Evolutionary conservation across 2,888 invertebrate genomes (phyloP).

Genomic region (Subacronicta megacephala): DNA sequence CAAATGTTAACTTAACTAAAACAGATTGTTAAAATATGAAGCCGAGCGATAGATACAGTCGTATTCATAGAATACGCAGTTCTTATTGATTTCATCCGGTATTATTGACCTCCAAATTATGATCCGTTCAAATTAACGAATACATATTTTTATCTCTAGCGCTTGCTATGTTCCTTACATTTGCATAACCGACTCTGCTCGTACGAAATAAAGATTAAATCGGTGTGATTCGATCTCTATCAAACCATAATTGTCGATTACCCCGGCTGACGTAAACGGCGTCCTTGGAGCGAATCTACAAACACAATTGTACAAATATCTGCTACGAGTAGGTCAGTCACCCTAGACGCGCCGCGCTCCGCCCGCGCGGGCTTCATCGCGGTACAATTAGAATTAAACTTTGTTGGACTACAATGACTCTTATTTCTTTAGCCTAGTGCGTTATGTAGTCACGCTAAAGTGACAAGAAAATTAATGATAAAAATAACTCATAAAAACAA

Average conservation of each 20-base stretch:
- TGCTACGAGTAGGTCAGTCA: slow-evolving; percentile 78
- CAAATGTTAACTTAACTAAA: slow-evolving; percentile 33
- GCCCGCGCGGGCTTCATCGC: slow-evolving; percentile 49
- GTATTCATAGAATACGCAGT: slow-evolving; percentile 39
- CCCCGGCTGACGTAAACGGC: slow-evolving; percentile 79
- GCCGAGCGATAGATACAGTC: slow-evolving; percentile 27
- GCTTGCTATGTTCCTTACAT: slow-evolving; percentile 25
- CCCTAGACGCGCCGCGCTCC: slow-evolving; percentile 60
- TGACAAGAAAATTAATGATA: slow-evolving; percentile 60
- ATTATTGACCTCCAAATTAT: slow-evolving; percentile 65
- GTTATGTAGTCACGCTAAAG: slow-evolving; percentile 49
- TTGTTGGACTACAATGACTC: slow-evolving; percentile 58
- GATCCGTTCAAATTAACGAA: slow-evolving; percentile 43
- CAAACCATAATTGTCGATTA: slow-evolving; percentile 65
- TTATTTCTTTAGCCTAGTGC: slow-evolving; percentile 31
- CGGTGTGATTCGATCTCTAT: slow-evolving; percentile 56
- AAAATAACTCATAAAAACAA: slow-evolving; percentile 57
- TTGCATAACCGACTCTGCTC: slow-evolving; percentile 55
- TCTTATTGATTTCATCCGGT: slow-evolving; percentile 60
- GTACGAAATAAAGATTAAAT: slow-evolving; percentile 64
- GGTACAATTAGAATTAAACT: slow-evolving; percentile 46
- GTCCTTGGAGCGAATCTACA: slow-evolving; percentile 85
- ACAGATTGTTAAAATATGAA: slow-evolving; percentile 45
- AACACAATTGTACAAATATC: slow-evolving; percentile 85
- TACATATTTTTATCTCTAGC: slow-evolving; percentile 25